Evolutionary conservation across 1,140 invertebrate species (phyloP), one percentile per base, ranked within the genome.

Genomic region (Drosophila nebulosa): DNA sequence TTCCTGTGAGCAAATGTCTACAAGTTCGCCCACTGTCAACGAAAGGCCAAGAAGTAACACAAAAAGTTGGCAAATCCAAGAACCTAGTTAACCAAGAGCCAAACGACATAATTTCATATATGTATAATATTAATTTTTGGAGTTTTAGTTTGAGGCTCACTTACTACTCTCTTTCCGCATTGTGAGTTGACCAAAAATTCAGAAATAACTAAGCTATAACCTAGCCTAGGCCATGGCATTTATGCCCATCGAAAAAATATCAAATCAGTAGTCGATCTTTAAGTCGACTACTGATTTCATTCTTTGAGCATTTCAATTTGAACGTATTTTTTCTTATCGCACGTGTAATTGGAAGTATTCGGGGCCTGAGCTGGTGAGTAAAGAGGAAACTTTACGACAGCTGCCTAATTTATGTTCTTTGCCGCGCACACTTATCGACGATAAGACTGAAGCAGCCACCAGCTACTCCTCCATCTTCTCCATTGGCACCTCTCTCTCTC

Each of bases 251-350:
- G 27, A 50, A 53, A 55, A 36, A 10, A 16, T 60, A 36, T 42
- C 50, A 53, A 81, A 86, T 86, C 83, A 75, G 71, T 69, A 75
- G 68, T 69, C 81, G 78, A 86, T 86, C 83, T 81, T 55, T 55
- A 46, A 46, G 52, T 55, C 22, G 24, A 10, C 52, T 30, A 62
- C 69, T 88, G 81, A 86, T 86, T 78, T 64, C 66, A 86, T 85
- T 86, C 57, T 71, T 80, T 72, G n/a, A 27, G 21, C 30, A 55
- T 66, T 61, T 66, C 62, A 74, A 74, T 73, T 73, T 73, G 1
- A 5, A 36, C 27, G 42, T 18, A n/a, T n/a, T n/a, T n/a, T 12
- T 58, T 53, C 46, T 55, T 80, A 79, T 80, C 78, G 63, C 56
- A 35, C 42, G 60, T 51, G 65, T 80, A 85, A 85, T 85, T 85